Conservation (phyloP, 2,113 vertebrate genomes). For the Smithornis capensis region DNA sequence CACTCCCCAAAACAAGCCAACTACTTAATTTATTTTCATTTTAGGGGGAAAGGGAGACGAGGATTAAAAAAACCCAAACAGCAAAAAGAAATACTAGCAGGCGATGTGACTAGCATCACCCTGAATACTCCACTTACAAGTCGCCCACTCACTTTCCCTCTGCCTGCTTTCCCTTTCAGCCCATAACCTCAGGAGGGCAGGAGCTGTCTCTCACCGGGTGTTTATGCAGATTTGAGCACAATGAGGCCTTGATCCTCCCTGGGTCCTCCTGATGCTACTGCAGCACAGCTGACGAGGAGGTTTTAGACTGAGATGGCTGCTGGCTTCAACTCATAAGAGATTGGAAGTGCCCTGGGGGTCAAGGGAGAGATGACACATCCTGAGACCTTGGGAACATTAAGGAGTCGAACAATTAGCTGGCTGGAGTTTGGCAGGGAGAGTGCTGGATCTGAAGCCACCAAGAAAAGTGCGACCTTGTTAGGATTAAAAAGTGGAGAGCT, state of each 20-base stretch:
- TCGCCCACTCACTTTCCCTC: background rate
- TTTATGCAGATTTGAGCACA: conserved; percentile 36
- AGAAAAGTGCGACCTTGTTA: background rate
- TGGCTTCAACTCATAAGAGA: background rate
- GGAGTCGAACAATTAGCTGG: background rate
- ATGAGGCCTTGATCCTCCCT: conserved; percentile 9
- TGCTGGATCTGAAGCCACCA: background rate
- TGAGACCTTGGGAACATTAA: background rate
- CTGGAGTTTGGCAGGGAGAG: background rate
- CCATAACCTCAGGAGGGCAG: conserved; percentile 32
- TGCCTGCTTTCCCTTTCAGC: background rate
- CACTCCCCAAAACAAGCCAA: background rate
- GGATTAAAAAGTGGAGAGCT: background rate
- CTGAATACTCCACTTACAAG: accelerated
- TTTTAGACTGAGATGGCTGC: background rate
- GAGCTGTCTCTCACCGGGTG: conserved; percentile 34
- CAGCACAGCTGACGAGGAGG: background rate
- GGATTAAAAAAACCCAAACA: background rate
- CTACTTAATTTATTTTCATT: background rate
- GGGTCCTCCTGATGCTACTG: background rate
- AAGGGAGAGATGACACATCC: background rate
- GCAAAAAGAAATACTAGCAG: background rate
- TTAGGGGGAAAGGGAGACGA: accelerated
- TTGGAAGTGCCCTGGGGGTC: background rate
- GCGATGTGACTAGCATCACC: background rate